Evolutionary conservation across 2,113 vertebrate species (phyloP), one percentile per base, ranked within the genome.

Genomic region (Platichthys stellatus): DNA sequence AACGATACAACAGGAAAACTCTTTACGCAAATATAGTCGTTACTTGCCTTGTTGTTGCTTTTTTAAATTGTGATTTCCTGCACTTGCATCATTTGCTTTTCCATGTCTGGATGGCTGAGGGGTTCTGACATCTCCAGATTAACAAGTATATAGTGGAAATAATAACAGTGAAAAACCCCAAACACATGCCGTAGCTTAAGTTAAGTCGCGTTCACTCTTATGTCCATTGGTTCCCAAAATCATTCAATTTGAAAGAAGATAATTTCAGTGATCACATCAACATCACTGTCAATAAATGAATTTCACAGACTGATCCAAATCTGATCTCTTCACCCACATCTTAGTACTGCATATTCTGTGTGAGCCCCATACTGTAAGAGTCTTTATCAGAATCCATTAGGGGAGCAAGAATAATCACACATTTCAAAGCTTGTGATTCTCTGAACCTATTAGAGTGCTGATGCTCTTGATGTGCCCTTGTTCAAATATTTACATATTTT

Each of bases 401-500:
- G 9, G 9, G 35, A 38, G 35, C 35, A 38, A 66, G 76, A 49
- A 49, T n/a, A 67, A 38, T 2, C 69, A 14, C 81, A 62, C 66
- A 59, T 76, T 76, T 76, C 47, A 83, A 72, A 76, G 67, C 82
- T 67, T 79, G 69, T 64, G 73, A 75, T 73, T 77, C 53, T 60
- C 69, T 54, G 18, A 1, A 8, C 49, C 78, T 59, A 85, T 86
- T 80, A 78, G 14, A 49, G 74, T 45, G 43, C 43, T 45, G 43
- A 45, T 45, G 43, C 43, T 15, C 43, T 45, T 45, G 43, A 45
- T 40, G 31, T n/a, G 26, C 72, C 74, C 63, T 60, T 74, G 68
- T 85, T 88, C 78, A 80, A 77, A 80, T 74, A 74, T 85, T 88
- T n/a, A n/a, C n/a, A n/a, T n/a, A n/a, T n/a, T n/a, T n/a, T n/a